Evolutionary conservation across 2,888 invertebrate species (phyloP).

Genomic region (Dione juno): DNA sequence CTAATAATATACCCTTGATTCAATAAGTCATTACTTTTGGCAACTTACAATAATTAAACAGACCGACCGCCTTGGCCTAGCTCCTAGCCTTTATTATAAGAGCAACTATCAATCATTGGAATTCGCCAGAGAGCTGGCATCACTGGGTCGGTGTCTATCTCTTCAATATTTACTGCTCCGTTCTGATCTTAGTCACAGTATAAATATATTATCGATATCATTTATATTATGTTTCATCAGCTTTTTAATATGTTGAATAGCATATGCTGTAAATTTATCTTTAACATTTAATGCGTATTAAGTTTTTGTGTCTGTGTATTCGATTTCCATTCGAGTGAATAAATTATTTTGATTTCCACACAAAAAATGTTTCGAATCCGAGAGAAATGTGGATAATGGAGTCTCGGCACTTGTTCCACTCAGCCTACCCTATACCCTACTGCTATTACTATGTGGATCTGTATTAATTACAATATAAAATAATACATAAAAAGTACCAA

Average conservation of each 20-base stretch:
- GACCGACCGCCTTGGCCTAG: slow-evolving; percentile 75
- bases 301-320: too few relatives aligned
- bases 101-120: slow-evolving; percentile 70
- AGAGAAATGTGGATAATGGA: too few relatives aligned
- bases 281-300: too few relatives aligned
- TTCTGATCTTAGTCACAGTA: slow-evolving; percentile 33
- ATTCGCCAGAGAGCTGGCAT: slow-evolving; percentile 50
- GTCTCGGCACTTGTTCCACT: too few relatives aligned
- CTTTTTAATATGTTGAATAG: neutral
- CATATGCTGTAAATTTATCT: too few relatives aligned
- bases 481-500: neutral
- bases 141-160: slow-evolving; percentile 38
- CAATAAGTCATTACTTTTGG: slow-evolving; percentile 65
- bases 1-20: slow-evolving; percentile 29
- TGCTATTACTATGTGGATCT: too few relatives aligned
- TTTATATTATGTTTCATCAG: neutral
- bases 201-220: slow-evolving; percentile 21
- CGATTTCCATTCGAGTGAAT: too few relatives aligned
- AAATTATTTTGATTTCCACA: too few relatives aligned
- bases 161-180: slow-evolving; percentile 38
- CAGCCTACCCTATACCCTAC: too few relatives aligned
- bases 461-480: neutral
- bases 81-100: slow-evolving; percentile 55
- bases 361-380: too few relatives aligned
- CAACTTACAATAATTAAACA: slow-evolving; percentile 63